phyloP scores from a whole-genome alignment of 2,797 vertebrate genomes.

The Chaetodon trifasciatus region DNA sequence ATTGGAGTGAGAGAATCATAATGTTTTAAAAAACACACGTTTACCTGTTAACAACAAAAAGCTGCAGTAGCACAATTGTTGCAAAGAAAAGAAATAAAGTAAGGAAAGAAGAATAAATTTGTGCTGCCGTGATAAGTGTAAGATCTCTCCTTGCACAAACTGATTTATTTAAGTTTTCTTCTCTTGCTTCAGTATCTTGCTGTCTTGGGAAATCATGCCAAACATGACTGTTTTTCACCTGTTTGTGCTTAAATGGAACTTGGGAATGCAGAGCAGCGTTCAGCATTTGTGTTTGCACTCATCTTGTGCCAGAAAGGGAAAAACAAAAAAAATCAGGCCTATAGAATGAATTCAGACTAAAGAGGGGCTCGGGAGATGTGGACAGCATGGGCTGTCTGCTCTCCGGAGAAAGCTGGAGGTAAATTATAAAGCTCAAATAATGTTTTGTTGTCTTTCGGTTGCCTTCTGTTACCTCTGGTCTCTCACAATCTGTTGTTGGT shows the following conservation, averaged over 20 bases:
- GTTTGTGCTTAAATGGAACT: conserved; percentile 69
- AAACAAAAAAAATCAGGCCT: conserved; percentile 8
- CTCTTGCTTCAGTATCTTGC: conserved; percentile 56
- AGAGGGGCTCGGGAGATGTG: conserved; percentile 34
- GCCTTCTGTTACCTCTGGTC: conserved; percentile 26
- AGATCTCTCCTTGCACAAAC: conserved; percentile 49
- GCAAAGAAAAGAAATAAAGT: conserved; percentile 37
- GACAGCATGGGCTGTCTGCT: conserved; percentile 38
- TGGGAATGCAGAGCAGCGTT: conserved; percentile 65
- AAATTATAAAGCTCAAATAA: conserved; percentile 50
- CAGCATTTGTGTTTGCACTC: conserved; percentile 43
- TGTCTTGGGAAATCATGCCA: conserved; percentile 72
- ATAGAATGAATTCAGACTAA: conserved; percentile 46
- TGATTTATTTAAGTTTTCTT: conserved; percentile 59
- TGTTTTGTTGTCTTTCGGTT: conserved; percentile 45
- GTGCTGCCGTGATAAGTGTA: conserved; percentile 40
- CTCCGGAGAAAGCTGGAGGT: conserved; percentile 32
- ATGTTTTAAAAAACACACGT: conserved; percentile 30
- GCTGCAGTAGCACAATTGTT: conserved; percentile 10
- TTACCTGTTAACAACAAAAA: conserved; percentile 40
- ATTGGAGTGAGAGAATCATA: conserved; percentile 43
- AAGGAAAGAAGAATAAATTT: conserved; percentile 34
- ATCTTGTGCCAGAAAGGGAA: conserved; percentile 45
- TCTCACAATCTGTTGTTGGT: conserved; percentile 13
- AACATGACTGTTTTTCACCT: conserved; percentile 72